A percentile compares a stretch with the other conserved stretches of the same genome.
Evolutionary conservation across 2,888 invertebrate species (phyloP).

Genomic region (Lasioglossum calceatum): DNA sequence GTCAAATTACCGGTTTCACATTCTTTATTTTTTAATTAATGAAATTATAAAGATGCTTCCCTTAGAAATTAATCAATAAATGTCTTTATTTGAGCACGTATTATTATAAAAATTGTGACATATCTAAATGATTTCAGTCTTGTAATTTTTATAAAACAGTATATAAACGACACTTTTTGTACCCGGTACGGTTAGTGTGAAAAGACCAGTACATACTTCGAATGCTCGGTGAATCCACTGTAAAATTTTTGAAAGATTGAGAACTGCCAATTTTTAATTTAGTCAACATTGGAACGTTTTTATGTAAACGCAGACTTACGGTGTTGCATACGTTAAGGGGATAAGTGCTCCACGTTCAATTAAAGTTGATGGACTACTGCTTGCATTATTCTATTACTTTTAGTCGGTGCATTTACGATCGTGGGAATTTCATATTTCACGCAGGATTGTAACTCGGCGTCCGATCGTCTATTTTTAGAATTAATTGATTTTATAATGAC

Average conservation of each 20-base stretch:
- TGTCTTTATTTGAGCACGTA: too few species aligned
- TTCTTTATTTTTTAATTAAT: too few species aligned
- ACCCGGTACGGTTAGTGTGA: too few species aligned
- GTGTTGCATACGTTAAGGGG: neutral
- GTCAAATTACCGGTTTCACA: too few species aligned
- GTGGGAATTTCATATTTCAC: neutral
- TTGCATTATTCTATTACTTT: neutral
- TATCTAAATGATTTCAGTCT: too few species aligned
- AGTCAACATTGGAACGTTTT: neutral
- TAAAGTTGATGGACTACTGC: neutral
- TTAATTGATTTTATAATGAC: constrained; percentile 1
- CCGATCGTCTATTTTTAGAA: neutral
- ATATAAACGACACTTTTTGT: too few species aligned
- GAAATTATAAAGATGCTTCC: too few species aligned
- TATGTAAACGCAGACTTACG: neutral
- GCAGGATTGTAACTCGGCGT: neutral
- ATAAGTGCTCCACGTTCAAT: neutral
- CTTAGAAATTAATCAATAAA: too few species aligned
- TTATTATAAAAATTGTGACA: too few species aligned
- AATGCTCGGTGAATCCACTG: neutral
- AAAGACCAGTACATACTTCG: neutral
- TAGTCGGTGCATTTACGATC: neutral
- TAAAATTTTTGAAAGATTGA: neutral
- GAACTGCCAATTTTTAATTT: neutral
- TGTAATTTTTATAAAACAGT: too few species aligned